Base-by-base conservation (phyloP, 1,140 invertebrate genomes). In the Phymorhynchus buccinoides region DNA sequence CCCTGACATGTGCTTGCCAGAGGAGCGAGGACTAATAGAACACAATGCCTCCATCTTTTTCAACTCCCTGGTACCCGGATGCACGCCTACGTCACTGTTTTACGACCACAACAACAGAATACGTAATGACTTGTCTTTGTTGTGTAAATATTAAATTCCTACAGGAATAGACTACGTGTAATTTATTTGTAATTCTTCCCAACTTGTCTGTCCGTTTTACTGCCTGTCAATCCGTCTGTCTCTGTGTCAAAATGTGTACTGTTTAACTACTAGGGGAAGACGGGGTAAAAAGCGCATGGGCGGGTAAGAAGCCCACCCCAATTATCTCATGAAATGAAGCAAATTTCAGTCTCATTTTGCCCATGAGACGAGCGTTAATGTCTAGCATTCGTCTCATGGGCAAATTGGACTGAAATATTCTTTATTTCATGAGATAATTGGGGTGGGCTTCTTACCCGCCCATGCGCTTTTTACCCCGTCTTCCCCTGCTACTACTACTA, bases 91-190 rank as follows among this genome's bases (percentile, higher is more conserved):
- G 35, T 9, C 75, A 44, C 75, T 78, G 27, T 78, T 78, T 27
- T 78, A 78, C 39, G 75, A 78, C 75, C n/a, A 78, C 18, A 4
- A 7, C 75, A 78, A 44, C 37, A 41, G 39, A 41, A 78, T 78
- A 42, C 35, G 75, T 78, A 44, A 78, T 41, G 18, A 30, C 7
- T 18, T 48, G 44, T 48, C 7, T 48, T 48, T 48, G 44, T 48
- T 48, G 44, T 48, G 44, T 18, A 18, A 56, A 27, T 27, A 56
- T 56, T 14, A 12, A 56, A 56, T 27, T 56, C 12, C 27, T 56
- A 56, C 27, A 27, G 52, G 12, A 56, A 14, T 14, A 56, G 27
- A 56, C 27, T 27, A 12, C 12, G 12, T 71, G 66, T 71, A 71
- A n/a, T 71, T n/a, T n/a, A 71, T 9, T 30, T 35, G 9, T 71